Base-by-base conservation (phyloP, 2,113 vertebrate genomes). In the Sebastes fasciatus region DNA sequence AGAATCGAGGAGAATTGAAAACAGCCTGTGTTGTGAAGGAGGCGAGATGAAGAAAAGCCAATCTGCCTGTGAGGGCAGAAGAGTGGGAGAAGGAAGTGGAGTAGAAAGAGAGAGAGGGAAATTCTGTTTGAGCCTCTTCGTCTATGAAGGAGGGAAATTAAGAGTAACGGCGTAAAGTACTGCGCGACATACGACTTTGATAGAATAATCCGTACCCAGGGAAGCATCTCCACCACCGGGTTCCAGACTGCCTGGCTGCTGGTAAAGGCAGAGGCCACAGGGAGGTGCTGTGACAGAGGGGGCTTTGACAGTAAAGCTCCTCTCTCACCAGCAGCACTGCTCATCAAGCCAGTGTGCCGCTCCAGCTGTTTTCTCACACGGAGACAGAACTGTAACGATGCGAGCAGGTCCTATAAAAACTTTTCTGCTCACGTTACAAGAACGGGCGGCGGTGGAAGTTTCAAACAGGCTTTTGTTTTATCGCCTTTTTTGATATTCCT, bases 21-120 rank as follows among this genome's bases (percentile, higher is more conserved):
- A 92, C 89, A 92, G 93, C 89, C 89, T 81, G 82, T 82, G 91
- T 84, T 90, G 91, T 87, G 92, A 93, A 89, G 85, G 82, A 93
- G 84, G 87, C 80, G 82, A 94, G 89, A 95, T 94, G 93, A 93
- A 94, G 93, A 89, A 26, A 92, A 95, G 93, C 90, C 90, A 94
- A 94, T 94, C 88, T 88, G 88, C 79, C 91, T 93, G 86, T 83
- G 91, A 92, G 91, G 92, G 88, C 78, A 91, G 82, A 85, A 84
- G 51, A 79, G 76, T 64, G 75, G 74, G 76, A 80, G 40, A 77
- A 54, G 62, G 74, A 74, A 78, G 83, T 65, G 63, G 63, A 80
- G 86, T 19, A 72, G 80, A 84, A 64, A 83, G 42, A 55, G 76
- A 54, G 23, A 54, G 65, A 13, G 3, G 51, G 19, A 48, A 43